Base-by-base conservation (phyloP, 2,797 vertebrate genomes). In the Poecile montanus region DNA sequence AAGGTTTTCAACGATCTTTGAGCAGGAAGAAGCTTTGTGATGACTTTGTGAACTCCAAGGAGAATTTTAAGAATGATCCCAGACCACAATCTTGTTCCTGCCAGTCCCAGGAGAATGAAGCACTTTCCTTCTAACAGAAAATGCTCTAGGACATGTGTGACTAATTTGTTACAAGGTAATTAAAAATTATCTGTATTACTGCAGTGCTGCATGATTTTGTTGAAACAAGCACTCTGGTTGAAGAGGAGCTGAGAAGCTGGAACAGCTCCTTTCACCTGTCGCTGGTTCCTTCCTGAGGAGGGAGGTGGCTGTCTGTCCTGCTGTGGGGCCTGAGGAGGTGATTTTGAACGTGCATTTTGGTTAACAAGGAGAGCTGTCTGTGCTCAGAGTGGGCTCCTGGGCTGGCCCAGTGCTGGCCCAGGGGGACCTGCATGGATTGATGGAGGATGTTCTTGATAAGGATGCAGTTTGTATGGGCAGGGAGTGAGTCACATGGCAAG, bases 111-210 rank as follows among this genome's bases (percentile, higher is more conserved):
- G 67, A 61, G 75, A 85, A 38, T 29, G 20, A 86, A 86, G 19
- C 62, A 36, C 73, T 95, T 83, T 76, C n/a, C 15, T 68, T 84
- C 56, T 57, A 75, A 53, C 9, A 74, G 61, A 65, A 93, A 90
- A 78, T 38, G 51, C 74, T 75, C 42, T 77, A 85, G 50, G 77
- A 87, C n/a, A 62, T 17, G 47, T 75, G 42, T 89, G 83, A 94
- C 74, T 93, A 85, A 89, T 93, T 93, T 87, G 58, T 75, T 84
- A 91, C 26, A 73, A 94, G 77, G 70, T 88, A 91, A 95, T 93
- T 95, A 90, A 90, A 93, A 93, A 54, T 78, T 62, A 61, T 84
- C 70, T 88, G 57, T 83, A 82, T 77, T 65, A 65, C 47, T 68
- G 70, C 77, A 88, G 66, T 2, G 2, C 66, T 86, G 38, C 26